phyloP scores from a whole-genome alignment of 2,888 invertebrate genomes.

The Neoascia interrupta region DNA sequence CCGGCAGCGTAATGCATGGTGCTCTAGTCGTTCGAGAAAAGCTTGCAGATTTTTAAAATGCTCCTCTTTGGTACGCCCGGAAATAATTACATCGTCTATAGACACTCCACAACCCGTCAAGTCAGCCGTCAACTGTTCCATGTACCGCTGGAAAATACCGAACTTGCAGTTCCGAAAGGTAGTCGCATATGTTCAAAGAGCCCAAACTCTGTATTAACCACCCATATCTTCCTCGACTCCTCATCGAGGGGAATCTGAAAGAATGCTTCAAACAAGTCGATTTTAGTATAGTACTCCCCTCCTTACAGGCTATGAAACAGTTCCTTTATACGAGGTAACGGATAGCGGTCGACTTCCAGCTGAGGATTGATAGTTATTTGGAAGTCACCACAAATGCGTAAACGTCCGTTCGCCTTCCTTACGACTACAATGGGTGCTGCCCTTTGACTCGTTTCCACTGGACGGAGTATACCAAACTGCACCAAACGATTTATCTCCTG shows the following conservation, averaged over 20 bases:
- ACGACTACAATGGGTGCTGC: constrained; percentile 75
- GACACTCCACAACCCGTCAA: constrained; percentile 30
- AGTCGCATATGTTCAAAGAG: constrained; percentile 51
- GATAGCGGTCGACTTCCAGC: too few relatives aligned
- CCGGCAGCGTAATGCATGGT: too few relatives aligned
- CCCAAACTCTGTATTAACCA: constrained; percentile 53
- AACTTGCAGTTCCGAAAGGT: constrained; percentile 47
- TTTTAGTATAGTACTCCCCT: constrained; percentile 57
- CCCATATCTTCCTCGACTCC: constrained; percentile 39
- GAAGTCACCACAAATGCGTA: constrained; percentile 50
- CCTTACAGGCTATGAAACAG: too few relatives aligned
- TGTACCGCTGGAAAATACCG: constrained; percentile 45
- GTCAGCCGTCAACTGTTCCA: constrained; percentile 36
- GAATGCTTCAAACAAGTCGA: constrained; percentile 56
- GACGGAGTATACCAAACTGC: neutral
- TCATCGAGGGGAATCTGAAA: constrained; percentile 50
- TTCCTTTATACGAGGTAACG: too few relatives aligned
- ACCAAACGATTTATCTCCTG: constrained; percentile 1
- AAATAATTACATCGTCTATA: constrained; percentile 55
- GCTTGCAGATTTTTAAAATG: too few relatives aligned
- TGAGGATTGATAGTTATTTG: constrained; percentile 37
- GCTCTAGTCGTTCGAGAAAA: too few relatives aligned
- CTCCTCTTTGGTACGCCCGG: constrained; percentile 25
- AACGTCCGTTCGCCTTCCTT: constrained; percentile 72
- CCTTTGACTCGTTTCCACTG: constrained; percentile 70